Conservation (phyloP, 2,888 invertebrate genomes). For the Cryptocephalus moraei region DNA sequence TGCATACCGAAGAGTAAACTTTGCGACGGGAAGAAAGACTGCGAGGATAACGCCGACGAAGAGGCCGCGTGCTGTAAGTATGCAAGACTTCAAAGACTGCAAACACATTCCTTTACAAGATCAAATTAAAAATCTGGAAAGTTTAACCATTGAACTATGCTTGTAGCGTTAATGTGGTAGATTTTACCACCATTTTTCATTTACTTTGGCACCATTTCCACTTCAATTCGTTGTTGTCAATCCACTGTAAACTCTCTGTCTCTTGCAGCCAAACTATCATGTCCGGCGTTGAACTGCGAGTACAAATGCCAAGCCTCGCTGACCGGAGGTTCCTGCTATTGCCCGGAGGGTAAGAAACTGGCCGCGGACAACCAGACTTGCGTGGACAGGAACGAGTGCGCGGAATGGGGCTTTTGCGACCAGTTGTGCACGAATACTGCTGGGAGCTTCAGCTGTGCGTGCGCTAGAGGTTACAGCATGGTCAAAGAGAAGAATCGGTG, state of each 20-base stretch:
- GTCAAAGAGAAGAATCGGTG: slow-evolving; percentile 46
- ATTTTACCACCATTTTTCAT: too few relatives aligned
- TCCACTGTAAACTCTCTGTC: neutral
- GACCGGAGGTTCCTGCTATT: slow-evolving; percentile 82
- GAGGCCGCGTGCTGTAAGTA: slow-evolving; percentile 79
- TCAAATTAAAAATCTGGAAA: too few relatives aligned
- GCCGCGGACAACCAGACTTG: slow-evolving; percentile 78
- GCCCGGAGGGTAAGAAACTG: slow-evolving; percentile 76
- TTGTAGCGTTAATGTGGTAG: too few relatives aligned
- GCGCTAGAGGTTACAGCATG: slow-evolving; percentile 50
- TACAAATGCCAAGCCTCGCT: slow-evolving; percentile 86
- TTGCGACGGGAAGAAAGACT: slow-evolving; percentile 85
- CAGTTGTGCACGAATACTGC: slow-evolving; percentile 86
- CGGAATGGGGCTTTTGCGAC: slow-evolving; percentile 90
- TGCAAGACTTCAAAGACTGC: too few relatives aligned
- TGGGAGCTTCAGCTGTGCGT: slow-evolving; percentile 76
- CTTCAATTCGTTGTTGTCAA: too few relatives aligned
- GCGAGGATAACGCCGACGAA: slow-evolving; percentile 86
- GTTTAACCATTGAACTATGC: too few relatives aligned
- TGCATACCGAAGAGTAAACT: slow-evolving; percentile 82
- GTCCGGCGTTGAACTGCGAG: slow-evolving; percentile 78
- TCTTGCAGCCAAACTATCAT: slow-evolving; percentile 63
- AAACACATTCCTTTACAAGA: too few relatives aligned
- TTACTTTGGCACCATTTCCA: too few relatives aligned
- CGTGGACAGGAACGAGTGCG: slow-evolving; percentile 84